These are phyloP conservation scores for Lysandra coridon DNA, from an alignment of 2,888 invertebrate species.

Conservation along the genomic window DNA sequence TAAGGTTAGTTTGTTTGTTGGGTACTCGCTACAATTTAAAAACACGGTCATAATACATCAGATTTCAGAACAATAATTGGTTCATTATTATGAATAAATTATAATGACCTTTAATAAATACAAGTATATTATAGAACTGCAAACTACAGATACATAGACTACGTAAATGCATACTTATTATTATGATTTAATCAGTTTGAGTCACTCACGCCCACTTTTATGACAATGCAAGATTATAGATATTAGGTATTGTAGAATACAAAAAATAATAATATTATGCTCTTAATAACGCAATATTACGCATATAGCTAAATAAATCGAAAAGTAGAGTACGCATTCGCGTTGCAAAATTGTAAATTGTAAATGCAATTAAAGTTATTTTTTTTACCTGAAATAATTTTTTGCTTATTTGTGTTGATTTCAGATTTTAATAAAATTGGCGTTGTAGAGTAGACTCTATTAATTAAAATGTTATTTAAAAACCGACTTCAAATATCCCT, in stretches of 20 bases:
- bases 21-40: no score
- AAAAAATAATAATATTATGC: neutral
- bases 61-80: no score
- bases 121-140: neutral
- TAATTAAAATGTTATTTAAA: neutral
- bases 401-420: neutral
- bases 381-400: neutral
- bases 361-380: neutral
- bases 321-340: neutral
- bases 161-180: neutral
- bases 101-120: neutral
- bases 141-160: neutral
- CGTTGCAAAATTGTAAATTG: neutral
- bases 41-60: no score
- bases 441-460: neutral
- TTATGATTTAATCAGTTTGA: neutral
- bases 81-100: no score
- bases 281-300: neutral
- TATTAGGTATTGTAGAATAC: neutral
- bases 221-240: neutral
- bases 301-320: neutral
- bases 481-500: no score
- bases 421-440: neutral
- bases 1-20: no score
- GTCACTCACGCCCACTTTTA: constrained; percentile 12